Percentiles rank a stretch among this genome's conserved stretches.
Conservation (phyloP, 2,888 invertebrate genomes). For the Pelosia muscerda region DNA sequence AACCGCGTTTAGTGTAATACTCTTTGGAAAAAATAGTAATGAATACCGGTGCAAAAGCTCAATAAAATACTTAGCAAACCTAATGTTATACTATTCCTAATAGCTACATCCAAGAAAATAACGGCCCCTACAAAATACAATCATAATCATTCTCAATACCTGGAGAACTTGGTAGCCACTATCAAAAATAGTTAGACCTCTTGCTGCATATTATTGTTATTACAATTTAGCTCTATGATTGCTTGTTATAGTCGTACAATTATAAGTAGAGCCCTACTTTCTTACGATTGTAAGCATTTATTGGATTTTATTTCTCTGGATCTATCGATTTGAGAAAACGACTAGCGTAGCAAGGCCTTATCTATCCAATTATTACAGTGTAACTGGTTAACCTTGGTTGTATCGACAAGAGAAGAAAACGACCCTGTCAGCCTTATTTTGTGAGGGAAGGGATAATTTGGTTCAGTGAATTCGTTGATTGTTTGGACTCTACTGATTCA, state of each 20-base stretch:
- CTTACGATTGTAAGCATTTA: background rate
- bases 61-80: background rate
- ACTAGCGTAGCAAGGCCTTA: slow-evolving; percentile 1
- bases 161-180: background rate
- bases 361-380: background rate
- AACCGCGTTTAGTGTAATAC: too few species aligned
- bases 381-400: background rate
- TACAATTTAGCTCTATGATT: background rate
- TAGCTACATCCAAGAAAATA: background rate
- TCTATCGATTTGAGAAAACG: background rate
- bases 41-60: too few species aligned
- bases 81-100: background rate
- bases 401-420: slow-evolving; percentile 20
- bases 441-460: slow-evolving; percentile 32
- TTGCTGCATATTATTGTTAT: background rate
- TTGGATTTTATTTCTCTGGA: slow-evolving; percentile 14
- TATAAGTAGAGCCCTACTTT: slow-evolving; percentile 4
- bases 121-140: background rate
- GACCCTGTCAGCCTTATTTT: slow-evolving; percentile 25
- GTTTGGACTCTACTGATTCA: slow-evolving; percentile 8
- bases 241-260: slow-evolving; percentile 8
- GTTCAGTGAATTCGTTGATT: slow-evolving; percentile 28
- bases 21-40: background rate
- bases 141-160: background rate
- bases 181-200: background rate